phyloP scores from a whole-genome alignment of 2,113 vertebrate species.

The Petaurus breviceps region DNA sequence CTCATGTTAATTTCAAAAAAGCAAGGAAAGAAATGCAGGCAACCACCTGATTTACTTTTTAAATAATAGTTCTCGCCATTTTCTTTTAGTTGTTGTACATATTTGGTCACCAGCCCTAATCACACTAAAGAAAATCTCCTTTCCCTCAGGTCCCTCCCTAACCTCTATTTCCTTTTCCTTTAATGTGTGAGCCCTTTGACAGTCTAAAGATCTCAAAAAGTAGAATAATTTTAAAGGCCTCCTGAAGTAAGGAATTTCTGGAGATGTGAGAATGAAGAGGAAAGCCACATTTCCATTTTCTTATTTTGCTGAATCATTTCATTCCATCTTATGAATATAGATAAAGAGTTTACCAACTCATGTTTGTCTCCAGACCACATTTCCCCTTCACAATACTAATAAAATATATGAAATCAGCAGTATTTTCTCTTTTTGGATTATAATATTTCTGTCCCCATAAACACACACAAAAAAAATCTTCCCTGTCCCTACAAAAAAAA shows the following conservation, averaged over 20 bases:
- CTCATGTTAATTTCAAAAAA: neutral
- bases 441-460: neutral
- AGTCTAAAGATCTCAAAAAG: neutral
- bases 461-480: neutral
- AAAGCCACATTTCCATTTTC: neutral
- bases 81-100: neutral
- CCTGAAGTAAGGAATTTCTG: slow-evolving; percentile 3
- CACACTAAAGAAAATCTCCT: neutral
- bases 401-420: neutral
- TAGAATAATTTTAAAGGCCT: neutral
- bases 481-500: no score
- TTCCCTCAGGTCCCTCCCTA: neutral
- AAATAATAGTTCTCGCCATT: neutral
- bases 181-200: fast-evolving
- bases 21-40: neutral
- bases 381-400: neutral
- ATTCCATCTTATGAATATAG: neutral
- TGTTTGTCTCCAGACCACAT: neutral
- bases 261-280: slow-evolving; percentile 1
- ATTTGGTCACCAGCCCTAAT: neutral
- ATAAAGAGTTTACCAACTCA: neutral
- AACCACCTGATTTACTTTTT: neutral
- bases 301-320: neutral
- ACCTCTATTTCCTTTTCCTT: neutral
- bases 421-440: neutral